Evolutionary conservation across 2,113 vertebrate genomes (phyloP).

Genomic region (Stigmatopora argus): DNA sequence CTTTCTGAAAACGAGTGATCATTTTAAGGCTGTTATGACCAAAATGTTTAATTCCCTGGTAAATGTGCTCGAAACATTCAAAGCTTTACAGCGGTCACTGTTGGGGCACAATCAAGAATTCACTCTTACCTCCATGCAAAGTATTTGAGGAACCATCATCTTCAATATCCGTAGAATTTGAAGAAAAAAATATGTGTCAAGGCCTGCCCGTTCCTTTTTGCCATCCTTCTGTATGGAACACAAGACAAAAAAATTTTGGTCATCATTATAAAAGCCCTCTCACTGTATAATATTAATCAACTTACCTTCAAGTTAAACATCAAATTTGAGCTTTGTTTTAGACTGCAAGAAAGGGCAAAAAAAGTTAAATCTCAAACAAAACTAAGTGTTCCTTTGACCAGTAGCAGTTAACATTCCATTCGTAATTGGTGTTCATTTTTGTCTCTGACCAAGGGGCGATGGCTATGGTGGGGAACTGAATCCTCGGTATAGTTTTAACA

Average conservation of each 20-base stretch:
- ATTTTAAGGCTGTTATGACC: too few species aligned
- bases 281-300: neutral
- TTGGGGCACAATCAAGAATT: neutral
- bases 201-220: slow-evolving; percentile 83
- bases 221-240: slow-evolving; percentile 76
- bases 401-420: too few species aligned
- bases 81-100: neutral
- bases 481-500: too few species aligned
- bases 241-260: neutral
- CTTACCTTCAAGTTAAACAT: slow-evolving; percentile 77
- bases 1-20: too few species aligned
- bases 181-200: slow-evolving; percentile 83
- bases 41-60: too few species aligned
- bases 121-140: slow-evolving; percentile 86
- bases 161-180: slow-evolving; percentile 78
- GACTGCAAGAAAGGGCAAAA: slow-evolving; percentile 61
- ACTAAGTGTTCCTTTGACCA: too few species aligned
- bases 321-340: slow-evolving; percentile 74
- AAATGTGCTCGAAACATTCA: neutral
- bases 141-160: slow-evolving; percentile 82
- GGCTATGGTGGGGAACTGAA: too few species aligned
- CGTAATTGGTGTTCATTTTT: too few species aligned
- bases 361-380: neutral
- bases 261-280: too few species aligned
- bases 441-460: too few species aligned